Conservation (phyloP, 2,797 vertebrate genomes). For the Rhinella marina region DNA sequence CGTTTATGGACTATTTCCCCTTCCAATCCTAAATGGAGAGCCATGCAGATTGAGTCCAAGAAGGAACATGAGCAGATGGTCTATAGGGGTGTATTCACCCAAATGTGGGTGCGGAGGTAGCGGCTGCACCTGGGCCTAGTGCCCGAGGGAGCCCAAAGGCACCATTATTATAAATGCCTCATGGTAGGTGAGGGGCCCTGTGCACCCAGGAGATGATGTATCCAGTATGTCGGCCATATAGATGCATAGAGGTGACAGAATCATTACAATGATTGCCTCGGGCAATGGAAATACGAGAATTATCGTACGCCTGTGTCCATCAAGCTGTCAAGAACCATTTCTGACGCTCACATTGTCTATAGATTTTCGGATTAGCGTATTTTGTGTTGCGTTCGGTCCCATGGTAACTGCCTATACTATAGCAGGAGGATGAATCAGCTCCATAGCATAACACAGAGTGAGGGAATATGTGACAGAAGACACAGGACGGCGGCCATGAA, state of each 20-base stretch:
- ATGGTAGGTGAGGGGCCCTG: too few species aligned
- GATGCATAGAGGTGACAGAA: too few species aligned
- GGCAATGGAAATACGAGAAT: not conserved
- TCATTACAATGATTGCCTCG: not conserved
- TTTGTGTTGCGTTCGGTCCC: not conserved
- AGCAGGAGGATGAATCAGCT: not conserved
- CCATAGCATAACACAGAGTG: not conserved
- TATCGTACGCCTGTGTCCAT: not conserved
- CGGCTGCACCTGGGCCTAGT: not conserved
- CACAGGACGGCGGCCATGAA: constrained; percentile 13
- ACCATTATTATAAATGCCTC: too few species aligned
- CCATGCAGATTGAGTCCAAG: too few species aligned
- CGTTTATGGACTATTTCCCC: too few species aligned
- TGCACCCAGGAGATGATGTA: not conserved
- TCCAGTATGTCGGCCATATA: not conserved
- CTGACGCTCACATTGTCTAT: not conserved
- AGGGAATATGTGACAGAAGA: not conserved
- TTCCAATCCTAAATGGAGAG: too few species aligned
- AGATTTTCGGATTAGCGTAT: not conserved
- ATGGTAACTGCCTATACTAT: not conserved
- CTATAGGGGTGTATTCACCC: too few species aligned
- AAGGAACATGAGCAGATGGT: too few species aligned
- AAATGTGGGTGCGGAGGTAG: not conserved
- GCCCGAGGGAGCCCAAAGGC: too few species aligned
- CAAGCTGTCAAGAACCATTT: not conserved